A percentile compares a stretch with the other conserved stretches of the same genome.
These are phyloP conservation scores for Agrochola macilenta DNA, from an alignment of 2,888 invertebrate species.

Conservation along the genomic window DNA sequence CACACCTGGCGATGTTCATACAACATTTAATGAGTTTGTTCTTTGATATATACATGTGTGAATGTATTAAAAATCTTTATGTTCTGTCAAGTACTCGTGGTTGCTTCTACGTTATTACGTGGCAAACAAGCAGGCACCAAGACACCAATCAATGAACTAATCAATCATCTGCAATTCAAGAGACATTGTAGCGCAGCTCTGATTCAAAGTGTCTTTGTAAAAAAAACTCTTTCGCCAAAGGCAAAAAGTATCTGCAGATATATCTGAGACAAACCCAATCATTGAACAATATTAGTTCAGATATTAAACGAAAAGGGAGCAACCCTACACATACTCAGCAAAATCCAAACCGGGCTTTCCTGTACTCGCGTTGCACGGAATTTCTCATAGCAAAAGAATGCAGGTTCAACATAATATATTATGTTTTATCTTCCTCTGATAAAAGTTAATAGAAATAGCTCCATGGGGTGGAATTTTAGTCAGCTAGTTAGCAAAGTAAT, in stretches of 20 bases:
- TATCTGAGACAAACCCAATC: background rate
- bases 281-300: background rate
- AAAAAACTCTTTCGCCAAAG: background rate
- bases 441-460: conserved; percentile 22
- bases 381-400: conserved; percentile 15
- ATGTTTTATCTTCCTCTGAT: conserved; percentile 14
- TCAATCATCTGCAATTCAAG: background rate
- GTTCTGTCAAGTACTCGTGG: background rate
- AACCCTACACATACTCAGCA: background rate
- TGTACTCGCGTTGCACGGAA: background rate
- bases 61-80: background rate
- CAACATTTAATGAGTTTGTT: conserved; percentile 5
- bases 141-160: background rate
- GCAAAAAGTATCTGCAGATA: background rate
- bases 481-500: background rate
- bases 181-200: no score
- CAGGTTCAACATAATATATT: background rate
- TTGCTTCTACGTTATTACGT: background rate
- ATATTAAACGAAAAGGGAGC: background rate
- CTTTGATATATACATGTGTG: background rate
- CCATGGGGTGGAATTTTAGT: conserved; percentile 4
- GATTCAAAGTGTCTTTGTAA: no score
- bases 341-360: background rate
- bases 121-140: no score
- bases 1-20: conserved; percentile 92